These are phyloP conservation scores for Amazona guildingii DNA, from an alignment of 2,113 vertebrate genomes.

Conservation along the genomic window DNA sequence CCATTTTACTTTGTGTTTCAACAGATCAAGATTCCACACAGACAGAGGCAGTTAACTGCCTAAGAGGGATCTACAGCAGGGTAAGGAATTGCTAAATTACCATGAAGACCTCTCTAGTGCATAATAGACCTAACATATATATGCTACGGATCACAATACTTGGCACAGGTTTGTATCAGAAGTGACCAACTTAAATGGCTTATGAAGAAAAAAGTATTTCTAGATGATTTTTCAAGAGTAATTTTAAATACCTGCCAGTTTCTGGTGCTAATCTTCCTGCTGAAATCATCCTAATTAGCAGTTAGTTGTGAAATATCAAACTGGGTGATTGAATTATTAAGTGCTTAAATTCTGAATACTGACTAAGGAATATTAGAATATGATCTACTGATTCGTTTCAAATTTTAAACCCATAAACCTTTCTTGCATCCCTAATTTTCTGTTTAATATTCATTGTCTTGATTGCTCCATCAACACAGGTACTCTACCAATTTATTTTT, in stretches of 20 bases:
- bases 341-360: neutral
- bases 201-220: neutral
- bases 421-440: neutral
- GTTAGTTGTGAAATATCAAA: neutral
- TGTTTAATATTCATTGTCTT: neutral
- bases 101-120: neutral
- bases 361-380: neutral
- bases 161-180: neutral
- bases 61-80: neutral
- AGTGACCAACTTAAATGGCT: neutral
- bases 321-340: neutral
- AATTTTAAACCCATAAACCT: neutral
- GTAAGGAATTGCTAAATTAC: neutral
- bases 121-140: neutral
- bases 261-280: neutral
- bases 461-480: neutral
- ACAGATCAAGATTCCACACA: neutral
- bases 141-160: neutral
- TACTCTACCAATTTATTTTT: neutral
- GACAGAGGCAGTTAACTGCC: neutral
- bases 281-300: neutral
- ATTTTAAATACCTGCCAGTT: neutral
- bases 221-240: neutral
- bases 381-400: neutral
- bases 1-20: neutral